Base-by-base conservation (phyloP, 2,113 vertebrate species). In the Tachuris rubrigastra region DNA sequence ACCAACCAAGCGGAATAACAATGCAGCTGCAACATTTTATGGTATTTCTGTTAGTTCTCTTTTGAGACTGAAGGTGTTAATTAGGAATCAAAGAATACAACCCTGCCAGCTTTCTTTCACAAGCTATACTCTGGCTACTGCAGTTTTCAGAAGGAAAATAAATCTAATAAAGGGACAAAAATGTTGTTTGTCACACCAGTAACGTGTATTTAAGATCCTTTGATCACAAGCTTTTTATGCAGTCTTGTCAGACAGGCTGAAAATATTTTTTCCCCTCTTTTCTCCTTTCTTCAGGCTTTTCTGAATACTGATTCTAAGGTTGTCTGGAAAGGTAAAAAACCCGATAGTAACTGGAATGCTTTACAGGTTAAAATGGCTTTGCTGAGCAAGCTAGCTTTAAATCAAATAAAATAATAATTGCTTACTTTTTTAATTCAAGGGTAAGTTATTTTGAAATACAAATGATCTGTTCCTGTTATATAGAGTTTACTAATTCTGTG, bases 21-120 rank as follows among this genome's bases (percentile, higher is more conserved):
- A 98, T 98, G 98, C 98, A 98, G 98, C 98, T 98, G 98, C 97
- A 98, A 98, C 98, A 98, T 98, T 98, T 98, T 98, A 98, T 98
- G 98, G 98, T 97, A 97, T 98, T 98, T 98, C 98, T 98, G 97
- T 97, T 97, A 96, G 97, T 97, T 97, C 97, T 97, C 98, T 97
- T 98, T 98, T 97, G 97, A 98, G 97, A 98, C 95, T 95, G 96
- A 98, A 98, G 98, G 98, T 98, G 98, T 98, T 98, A 98, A 98
- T 98, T 98, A 98, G 98, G 98, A 98, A 98, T 98, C 97, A 98
- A 98, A 98, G 98, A 98, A 98, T 97, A 98, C 97, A 97, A 97
- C 91, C 95, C 97, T 97, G 97, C 98, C 97, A 98, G 98, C 88
- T 97, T 98, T 98, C 97, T 98, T 98, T 98, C 96, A 98, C 93